phyloP scores from a whole-genome alignment of 2,888 invertebrate species.

The Hyppa rectilinea region DNA sequence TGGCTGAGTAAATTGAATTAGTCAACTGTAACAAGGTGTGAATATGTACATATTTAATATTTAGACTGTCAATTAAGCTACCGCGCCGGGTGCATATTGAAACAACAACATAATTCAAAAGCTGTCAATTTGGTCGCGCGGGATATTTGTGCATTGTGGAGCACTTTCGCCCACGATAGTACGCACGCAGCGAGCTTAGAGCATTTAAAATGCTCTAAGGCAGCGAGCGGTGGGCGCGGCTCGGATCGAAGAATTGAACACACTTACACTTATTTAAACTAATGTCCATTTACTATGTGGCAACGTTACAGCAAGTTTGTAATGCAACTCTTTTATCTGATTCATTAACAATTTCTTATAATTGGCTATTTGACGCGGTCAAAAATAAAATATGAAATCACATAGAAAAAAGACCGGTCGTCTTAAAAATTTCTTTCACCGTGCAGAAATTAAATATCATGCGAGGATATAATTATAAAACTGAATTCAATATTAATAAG shows the following conservation, averaged over 20 bases:
- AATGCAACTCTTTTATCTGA: slow-evolving; percentile 60
- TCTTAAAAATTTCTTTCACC: too few species aligned
- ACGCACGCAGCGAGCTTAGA: slow-evolving; percentile 57
- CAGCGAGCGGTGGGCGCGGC: slow-evolving; percentile 66
- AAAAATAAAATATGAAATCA: too few species aligned
- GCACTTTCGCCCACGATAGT: slow-evolving; percentile 63
- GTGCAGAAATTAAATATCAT: too few species aligned
- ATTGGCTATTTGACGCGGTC: too few species aligned
- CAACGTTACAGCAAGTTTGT: slow-evolving; percentile 45
- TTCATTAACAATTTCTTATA: slow-evolving; percentile 42
- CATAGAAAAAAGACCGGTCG: too few species aligned
- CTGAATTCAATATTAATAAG: too few species aligned
- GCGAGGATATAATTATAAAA: too few species aligned
- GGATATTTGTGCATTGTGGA: slow-evolving; percentile 54
- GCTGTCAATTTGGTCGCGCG: slow-evolving; percentile 58
- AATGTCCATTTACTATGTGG: slow-evolving; percentile 62
- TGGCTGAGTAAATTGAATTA: slow-evolving; percentile 30
- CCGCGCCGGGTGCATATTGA: slow-evolving; percentile 44
- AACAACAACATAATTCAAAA: slow-evolving; percentile 62
- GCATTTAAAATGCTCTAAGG: too few species aligned
- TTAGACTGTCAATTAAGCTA: slow-evolving; percentile 58
- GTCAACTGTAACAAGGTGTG: slow-evolving; percentile 42
- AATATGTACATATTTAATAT: slow-evolving; percentile 59
- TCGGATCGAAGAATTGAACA: slow-evolving; percentile 63
- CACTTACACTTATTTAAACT: slow-evolving; percentile 67